These are phyloP conservation scores for Gonatopus flavifemur DNA, from an alignment of 1,140 invertebrate species.

Conservation along the genomic window DNA sequence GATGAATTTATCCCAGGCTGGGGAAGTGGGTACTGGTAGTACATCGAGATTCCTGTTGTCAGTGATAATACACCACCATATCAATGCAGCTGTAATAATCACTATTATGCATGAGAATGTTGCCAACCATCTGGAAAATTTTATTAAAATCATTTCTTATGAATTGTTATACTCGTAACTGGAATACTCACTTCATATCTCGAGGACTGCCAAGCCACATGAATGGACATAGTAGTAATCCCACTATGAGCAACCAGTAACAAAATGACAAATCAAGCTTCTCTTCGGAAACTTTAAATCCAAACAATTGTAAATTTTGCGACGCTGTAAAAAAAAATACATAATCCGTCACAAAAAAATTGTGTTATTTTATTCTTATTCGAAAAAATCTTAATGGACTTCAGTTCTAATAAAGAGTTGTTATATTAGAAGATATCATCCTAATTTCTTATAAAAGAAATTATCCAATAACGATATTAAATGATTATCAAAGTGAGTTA, in stretches of 20 bases:
- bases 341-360: no score
- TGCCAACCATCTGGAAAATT: conserved; percentile 39
- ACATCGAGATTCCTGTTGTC: conserved; percentile 37
- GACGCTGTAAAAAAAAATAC: conserved; percentile 73
- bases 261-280: conserved; percentile 71
- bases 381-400: no score
- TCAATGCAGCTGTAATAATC: conserved; percentile 35
- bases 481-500: no score
- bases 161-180: no score
- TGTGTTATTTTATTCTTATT: no score
- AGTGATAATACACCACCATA: conserved; percentile 51
- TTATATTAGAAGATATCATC: no score
- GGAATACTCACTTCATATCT: conserved; percentile 75
- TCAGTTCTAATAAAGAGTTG: no score
- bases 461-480: no score
- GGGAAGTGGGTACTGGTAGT: conserved; percentile 38
- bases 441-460: no score
- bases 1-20: conserved; percentile 51
- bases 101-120: conserved; percentile 36
- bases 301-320: conserved; percentile 74
- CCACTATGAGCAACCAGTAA: conserved; percentile 74
- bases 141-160: conserved; percentile 7
- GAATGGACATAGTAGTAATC: conserved; percentile 69
- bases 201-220: conserved; percentile 84
- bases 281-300: conserved; percentile 64